Base-by-base conservation (phyloP, 2,113 vertebrate genomes). In the Ginglymostoma cirratum region DNA sequence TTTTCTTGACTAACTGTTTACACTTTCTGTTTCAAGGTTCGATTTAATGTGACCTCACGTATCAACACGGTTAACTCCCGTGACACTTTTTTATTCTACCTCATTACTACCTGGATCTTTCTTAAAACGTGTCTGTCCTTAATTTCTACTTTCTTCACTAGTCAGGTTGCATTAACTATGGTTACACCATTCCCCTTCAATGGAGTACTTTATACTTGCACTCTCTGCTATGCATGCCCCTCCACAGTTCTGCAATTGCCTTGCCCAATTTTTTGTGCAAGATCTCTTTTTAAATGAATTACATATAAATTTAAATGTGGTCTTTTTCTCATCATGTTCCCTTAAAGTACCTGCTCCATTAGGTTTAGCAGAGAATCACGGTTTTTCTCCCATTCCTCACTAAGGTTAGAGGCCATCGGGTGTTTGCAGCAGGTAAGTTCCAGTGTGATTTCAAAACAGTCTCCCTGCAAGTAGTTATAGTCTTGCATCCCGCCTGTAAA, bases 361-460 rank as follows among this genome's bases (percentile, higher is more conserved):
- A 99, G 99, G 69, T 98, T 97, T 96, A 99, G 97, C 45, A 99
- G 98, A 95, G 99, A 98, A 45, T 99, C 99, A 94, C 97, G 97
- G 97, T 99, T 99, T 96, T 99, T 98, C 66, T 99, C 97, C 99
- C 99, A 99, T 97, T 99, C 99, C n/a, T 97, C 97, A 1, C 94
- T 97, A 96, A 99, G 98, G 96, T 98, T 97, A 0, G 98, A 96
- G 34, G 98, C 97, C 0, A 5, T 96, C 0, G 99, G 99, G 95
- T 99, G 98, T 96, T 99, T 99, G 97, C 99, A 99, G 98, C 99
- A 99, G 96, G 98, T 99, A 96, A 99, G 97, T 97, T 99, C 99
- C 97, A 99, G 97, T 0, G 99, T 99, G 97, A 99, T 98, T 97
- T 99, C 99, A 97, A 99, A 97, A 97, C 99, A 99, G 97, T 98